Evolutionary conservation across 2,113 vertebrate genomes (phyloP).

Genomic region (Grantiella picta): DNA sequence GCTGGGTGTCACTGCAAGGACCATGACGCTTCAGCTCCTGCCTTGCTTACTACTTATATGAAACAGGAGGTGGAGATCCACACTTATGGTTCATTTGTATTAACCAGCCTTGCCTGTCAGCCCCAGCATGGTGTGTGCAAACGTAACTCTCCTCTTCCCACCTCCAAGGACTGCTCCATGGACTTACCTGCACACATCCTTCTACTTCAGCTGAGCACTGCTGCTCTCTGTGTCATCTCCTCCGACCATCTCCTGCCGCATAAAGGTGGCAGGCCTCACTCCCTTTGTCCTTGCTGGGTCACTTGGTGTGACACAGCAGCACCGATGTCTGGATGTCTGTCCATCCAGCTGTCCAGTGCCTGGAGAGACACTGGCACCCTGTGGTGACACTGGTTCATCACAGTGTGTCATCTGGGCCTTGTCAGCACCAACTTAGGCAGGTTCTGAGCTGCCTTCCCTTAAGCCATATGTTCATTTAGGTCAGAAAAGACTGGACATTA

Average conservation of each 20-base stretch:
- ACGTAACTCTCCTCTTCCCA: background rate
- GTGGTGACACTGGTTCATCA: background rate
- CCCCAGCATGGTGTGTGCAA: background rate
- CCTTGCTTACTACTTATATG: background rate
- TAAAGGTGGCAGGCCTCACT: background rate
- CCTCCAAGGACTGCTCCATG: background rate
- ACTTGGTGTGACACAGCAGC: no score
- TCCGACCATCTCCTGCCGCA: fast-evolving
- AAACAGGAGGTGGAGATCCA: background rate
- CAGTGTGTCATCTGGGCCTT: background rate
- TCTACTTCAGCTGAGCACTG: background rate
- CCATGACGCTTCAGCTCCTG: fast-evolving
- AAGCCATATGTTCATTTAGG: background rate
- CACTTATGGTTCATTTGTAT: background rate
- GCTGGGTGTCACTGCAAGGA: background rate
- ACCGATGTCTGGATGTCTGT: no score
- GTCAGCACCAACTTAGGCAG: background rate
- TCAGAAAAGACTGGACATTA: background rate
- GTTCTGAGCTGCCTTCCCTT: background rate
- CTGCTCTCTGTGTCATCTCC: background rate
- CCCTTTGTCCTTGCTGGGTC: background rate
- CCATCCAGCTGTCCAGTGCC: background rate
- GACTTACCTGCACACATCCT: background rate
- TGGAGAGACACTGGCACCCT: conserved; percentile 14
- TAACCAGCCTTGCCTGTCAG: background rate